A percentile compares a stretch with the other conserved stretches of the same genome.
Conservation (phyloP, 2,888 invertebrate species). For the Pristionchus mayeri region DNA sequence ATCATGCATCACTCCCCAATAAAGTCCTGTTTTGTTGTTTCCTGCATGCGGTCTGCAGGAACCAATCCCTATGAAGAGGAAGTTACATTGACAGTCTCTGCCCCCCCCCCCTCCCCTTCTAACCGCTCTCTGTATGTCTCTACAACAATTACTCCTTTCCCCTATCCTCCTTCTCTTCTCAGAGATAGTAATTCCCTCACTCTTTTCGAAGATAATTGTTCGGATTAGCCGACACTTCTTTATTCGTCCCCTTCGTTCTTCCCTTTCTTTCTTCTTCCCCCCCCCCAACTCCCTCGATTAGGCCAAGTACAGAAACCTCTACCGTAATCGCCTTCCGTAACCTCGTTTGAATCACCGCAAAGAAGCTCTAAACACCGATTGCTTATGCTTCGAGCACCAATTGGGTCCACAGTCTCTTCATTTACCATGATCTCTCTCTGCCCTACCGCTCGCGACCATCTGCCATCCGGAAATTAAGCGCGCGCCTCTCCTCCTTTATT, state of each 20-base stretch:
- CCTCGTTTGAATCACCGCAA: background rate
- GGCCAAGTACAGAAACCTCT: background rate
- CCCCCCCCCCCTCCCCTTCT: background rate
- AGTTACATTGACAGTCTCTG: background rate
- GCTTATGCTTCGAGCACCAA: background rate
- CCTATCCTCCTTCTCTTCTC: background rate
- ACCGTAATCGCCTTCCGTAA: conserved; percentile 1
- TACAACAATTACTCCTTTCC: conserved; percentile 39
- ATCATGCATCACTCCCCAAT: no score
- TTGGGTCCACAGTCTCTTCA: background rate
- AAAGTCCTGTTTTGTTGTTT: no score
- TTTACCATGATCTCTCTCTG: background rate
- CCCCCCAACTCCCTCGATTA: background rate
- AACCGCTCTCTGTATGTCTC: background rate
- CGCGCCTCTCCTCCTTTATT: no score
- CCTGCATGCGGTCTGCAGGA: background rate
- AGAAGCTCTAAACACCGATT: background rate
- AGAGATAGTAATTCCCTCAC: conserved; percentile 12
- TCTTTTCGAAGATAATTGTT: conserved; percentile 35
- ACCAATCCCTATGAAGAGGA: background rate
- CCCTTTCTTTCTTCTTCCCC: conserved; percentile 1
- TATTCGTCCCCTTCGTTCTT: conserved; percentile 2
- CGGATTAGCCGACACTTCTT: conserved; percentile 42
- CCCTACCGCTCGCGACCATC: background rate
- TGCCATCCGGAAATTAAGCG: background rate